Conservation (phyloP, 2,797 vertebrate species). For the Rhinella marina region DNA sequence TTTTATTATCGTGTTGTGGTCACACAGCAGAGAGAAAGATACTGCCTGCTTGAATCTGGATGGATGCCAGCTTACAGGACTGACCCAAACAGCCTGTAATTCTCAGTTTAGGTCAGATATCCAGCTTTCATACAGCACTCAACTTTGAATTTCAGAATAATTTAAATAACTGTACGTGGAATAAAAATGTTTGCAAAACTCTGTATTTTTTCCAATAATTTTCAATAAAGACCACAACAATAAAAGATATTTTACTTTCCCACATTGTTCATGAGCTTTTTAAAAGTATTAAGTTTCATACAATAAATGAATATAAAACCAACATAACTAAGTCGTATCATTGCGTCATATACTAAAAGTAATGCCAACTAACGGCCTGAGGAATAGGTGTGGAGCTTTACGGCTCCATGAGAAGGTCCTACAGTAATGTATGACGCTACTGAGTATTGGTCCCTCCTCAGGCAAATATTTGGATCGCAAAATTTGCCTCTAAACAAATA, state of each 20-base stretch:
- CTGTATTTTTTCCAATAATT: background rate
- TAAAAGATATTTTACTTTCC: background rate
- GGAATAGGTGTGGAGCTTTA: background rate
- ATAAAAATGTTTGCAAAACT: background rate
- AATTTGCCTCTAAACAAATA: background rate
- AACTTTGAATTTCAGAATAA: background rate
- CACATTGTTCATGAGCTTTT: background rate
- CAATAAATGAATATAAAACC: background rate
- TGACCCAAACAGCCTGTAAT: too few relatives aligned
- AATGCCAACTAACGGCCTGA: background rate
- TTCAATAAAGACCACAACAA: background rate
- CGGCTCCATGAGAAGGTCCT: background rate
- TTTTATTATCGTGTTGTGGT: too few relatives aligned
- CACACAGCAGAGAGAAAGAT: too few relatives aligned
- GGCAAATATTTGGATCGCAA: background rate
- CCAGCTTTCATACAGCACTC: background rate
- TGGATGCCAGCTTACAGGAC: too few relatives aligned
- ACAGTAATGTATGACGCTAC: background rate
- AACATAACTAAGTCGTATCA: background rate
- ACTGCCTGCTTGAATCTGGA: too few relatives aligned
- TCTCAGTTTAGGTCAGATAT: too few relatives aligned
- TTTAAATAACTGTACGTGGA: too few relatives aligned
- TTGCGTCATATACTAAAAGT: background rate
- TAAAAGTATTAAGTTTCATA: background rate
- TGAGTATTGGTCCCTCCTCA: background rate